Evolutionary conservation across 2,888 invertebrate species (phyloP).

Genomic region (Drosophila anomelani): DNA sequence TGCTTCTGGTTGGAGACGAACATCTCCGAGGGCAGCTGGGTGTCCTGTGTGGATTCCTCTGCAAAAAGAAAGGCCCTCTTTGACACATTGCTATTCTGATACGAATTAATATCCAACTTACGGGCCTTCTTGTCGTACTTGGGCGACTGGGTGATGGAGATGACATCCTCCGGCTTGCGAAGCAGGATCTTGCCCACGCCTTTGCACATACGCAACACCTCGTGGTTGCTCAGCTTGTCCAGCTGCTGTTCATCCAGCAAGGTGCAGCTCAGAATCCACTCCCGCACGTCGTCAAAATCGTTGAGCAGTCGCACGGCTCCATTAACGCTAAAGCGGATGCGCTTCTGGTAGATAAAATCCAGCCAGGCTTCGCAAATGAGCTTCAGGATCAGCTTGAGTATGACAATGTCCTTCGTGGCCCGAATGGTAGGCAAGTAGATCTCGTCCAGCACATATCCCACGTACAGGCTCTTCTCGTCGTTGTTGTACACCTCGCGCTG

Average conservation of each 20-base stretch:
- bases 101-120: conserved; percentile 39
- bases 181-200: conserved; percentile 92
- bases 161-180: conserved; percentile 93
- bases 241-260: conserved; percentile 86
- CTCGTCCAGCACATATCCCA: conserved; percentile 90
- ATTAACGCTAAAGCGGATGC: conserved; percentile 92
- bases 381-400: conserved; percentile 91
- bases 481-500: conserved; percentile 80
- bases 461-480: conserved; percentile 87
- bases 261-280: conserved; percentile 90
- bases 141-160: conserved; percentile 88
- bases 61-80: conserved; percentile 55
- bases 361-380: conserved; percentile 95
- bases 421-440: conserved; percentile 91
- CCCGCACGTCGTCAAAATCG: conserved; percentile 92
- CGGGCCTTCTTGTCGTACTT: conserved; percentile 72
- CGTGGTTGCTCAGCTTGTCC: conserved; percentile 85
- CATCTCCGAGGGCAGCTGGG: conserved; percentile 94
- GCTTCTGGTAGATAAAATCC: conserved; percentile 92
- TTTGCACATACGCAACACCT: conserved; percentile 89
- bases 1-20: conserved; percentile 96
- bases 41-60: conserved; percentile 85
- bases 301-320: conserved; percentile 92
- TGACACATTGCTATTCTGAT: not conserved
- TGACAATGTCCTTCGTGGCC: conserved; percentile 90